These are phyloP conservation scores for Festucalex cinctus DNA, from an alignment of 2,113 vertebrate species.

Conservation along the genomic window DNA sequence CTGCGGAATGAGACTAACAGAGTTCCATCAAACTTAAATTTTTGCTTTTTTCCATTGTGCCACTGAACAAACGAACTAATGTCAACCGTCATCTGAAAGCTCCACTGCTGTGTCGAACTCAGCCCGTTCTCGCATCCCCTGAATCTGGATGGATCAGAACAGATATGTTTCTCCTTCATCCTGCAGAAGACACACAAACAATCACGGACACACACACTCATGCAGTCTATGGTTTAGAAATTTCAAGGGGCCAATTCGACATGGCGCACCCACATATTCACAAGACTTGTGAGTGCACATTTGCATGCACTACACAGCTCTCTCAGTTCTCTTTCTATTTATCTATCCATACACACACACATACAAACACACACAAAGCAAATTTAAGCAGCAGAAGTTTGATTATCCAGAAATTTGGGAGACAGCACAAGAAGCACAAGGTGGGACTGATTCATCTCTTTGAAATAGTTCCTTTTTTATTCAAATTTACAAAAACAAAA, in stretches of 20 bases:
- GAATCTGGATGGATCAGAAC: conserved; percentile 38
- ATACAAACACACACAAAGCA: conserved; percentile 9
- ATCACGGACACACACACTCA: conserved; percentile 10
- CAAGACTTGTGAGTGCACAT: conserved; percentile 33
- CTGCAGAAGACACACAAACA: conserved; percentile 20
- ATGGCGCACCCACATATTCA: conserved; percentile 8
- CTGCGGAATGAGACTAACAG: conserved; percentile 26
- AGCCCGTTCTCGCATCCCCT: conserved; percentile 49
- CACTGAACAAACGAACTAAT: conserved; percentile 35
- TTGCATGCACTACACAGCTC: conserved; percentile 45
- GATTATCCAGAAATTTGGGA: conserved; percentile 38
- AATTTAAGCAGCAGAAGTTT: conserved; percentile 23
- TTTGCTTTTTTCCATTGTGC: not conserved
- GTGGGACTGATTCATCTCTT: conserved; percentile 47
- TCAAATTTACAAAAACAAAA: conserved; percentile 77
- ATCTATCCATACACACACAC: conserved; percentile 15
- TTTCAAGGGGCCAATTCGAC: conserved; percentile 57
- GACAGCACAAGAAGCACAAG: conserved; percentile 33
- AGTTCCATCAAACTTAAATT: conserved; percentile 16
- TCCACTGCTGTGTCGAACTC: conserved; percentile 51
- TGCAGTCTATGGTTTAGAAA: conserved; percentile 21
- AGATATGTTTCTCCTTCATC: conserved; percentile 53
- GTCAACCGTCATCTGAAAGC: conserved; percentile 31
- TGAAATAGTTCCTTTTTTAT: conserved; percentile 73
- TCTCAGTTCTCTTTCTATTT: conserved; percentile 21